Evolutionary conservation across 2,888 invertebrate genomes (phyloP).

Genomic region (Diarsia dahlii): DNA sequence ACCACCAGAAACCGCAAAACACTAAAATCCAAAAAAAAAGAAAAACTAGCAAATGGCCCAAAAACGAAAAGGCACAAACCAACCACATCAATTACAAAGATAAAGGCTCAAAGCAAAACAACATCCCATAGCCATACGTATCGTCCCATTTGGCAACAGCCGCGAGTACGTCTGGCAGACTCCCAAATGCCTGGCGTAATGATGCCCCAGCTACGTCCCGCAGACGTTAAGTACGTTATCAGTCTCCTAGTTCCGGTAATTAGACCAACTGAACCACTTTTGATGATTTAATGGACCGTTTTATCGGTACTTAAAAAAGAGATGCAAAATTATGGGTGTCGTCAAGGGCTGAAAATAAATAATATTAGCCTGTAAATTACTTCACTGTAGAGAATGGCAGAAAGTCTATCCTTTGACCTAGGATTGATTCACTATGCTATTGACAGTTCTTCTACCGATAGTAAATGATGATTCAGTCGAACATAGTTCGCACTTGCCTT

Average conservation of each 20-base stretch:
- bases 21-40: background rate
- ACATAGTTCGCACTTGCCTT: too few relatives aligned
- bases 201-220: conserved; percentile 48
- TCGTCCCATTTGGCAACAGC: conserved; percentile 58
- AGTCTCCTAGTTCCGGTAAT: conserved; percentile 52
- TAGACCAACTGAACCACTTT: conserved; percentile 30
- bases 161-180: conserved; percentile 61
- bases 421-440: background rate
- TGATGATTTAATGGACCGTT: conserved; percentile 29
- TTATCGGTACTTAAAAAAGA: conserved; percentile 15
- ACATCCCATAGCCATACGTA: conserved; percentile 42
- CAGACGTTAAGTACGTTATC: conserved; percentile 58
- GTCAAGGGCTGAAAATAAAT: background rate
- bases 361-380: background rate
- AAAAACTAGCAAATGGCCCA: background rate
- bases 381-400: too few relatives aligned
- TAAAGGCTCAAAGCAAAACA: conserved; percentile 48
- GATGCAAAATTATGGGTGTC: conserved; percentile 4
- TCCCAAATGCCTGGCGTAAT: conserved; percentile 67
- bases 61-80: conserved; percentile 26
- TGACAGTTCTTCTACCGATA: background rate
- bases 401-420: background rate
- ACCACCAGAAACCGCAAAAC: background rate
- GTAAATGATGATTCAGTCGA: too few relatives aligned
- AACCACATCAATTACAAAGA: conserved; percentile 51